phyloP scores from a whole-genome alignment of 2,797 vertebrate species.

The Crenuchus spilurus region DNA sequence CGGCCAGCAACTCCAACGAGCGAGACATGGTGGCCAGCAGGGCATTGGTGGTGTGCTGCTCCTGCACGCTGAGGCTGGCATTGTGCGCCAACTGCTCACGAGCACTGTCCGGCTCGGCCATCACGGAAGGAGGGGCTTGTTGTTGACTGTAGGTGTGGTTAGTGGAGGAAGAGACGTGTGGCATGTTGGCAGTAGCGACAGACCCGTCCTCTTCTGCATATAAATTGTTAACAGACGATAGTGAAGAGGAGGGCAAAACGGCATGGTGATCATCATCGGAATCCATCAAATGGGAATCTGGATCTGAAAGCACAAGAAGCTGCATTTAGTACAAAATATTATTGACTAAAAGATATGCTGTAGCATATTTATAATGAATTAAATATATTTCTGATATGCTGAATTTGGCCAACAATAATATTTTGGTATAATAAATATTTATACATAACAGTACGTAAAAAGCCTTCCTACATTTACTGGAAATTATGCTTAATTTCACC shows the following conservation, averaged over 20 bases:
- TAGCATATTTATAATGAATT: too few species aligned
- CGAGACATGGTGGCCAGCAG: slow-evolving; percentile 79
- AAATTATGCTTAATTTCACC: too few species aligned
- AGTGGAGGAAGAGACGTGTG: slow-evolving; percentile 45
- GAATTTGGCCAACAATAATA: too few species aligned
- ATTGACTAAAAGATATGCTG: too few species aligned
- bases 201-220: slow-evolving; percentile 38
- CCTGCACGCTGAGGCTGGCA: slow-evolving; percentile 76
- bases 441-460: too few species aligned
- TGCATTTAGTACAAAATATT: not conserved
- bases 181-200: not conserved
- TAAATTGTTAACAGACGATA: slow-evolving; percentile 40
- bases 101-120: slow-evolving; percentile 42
- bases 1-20: slow-evolving; percentile 81
- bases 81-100: slow-evolving; percentile 70
- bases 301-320: slow-evolving; percentile 31
- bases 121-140: not conserved
- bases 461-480: too few species aligned
- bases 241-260: slow-evolving; percentile 33
- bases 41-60: slow-evolving; percentile 81
- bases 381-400: too few species aligned
- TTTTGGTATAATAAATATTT: too few species aligned
- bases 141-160: not conserved
- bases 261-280: slow-evolving; percentile 50
- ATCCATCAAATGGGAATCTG: slow-evolving; percentile 41